Conservation (phyloP, 2,113 vertebrate genomes). For the Microtus pennsylvanicus region DNA sequence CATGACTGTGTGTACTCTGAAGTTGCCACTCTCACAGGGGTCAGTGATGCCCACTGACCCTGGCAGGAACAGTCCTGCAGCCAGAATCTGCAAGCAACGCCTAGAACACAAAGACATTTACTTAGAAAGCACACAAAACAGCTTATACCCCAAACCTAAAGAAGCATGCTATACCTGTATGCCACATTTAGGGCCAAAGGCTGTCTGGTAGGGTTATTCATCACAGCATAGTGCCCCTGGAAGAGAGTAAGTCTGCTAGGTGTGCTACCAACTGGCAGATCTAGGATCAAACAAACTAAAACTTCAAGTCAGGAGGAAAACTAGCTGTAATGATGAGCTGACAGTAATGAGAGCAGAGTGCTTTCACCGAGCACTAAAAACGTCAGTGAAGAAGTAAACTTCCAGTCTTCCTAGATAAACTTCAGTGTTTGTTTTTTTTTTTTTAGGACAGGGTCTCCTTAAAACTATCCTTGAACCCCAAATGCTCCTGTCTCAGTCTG, state of each 20-base stretch:
- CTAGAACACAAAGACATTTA: slow-evolving; percentile 73
- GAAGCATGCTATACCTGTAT: slow-evolving; percentile 90
- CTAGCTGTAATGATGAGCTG: background rate
- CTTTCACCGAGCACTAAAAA: background rate
- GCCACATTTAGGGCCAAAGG: slow-evolving; percentile 96
- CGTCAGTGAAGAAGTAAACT: background rate
- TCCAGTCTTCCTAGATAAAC: background rate
- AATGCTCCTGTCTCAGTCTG: background rate
- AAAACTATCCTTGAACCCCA: background rate
- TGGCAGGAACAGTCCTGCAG: slow-evolving; percentile 96
- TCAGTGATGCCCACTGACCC: slow-evolving; percentile 98
- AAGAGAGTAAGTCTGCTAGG: background rate
- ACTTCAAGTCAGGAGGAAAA: background rate
- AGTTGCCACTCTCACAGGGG: slow-evolving; percentile 97
- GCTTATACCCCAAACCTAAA: background rate
- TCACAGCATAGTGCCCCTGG: slow-evolving; percentile 97
- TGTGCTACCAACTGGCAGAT: background rate
- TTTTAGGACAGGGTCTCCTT: background rate
- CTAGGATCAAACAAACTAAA: slow-evolving; percentile 34
- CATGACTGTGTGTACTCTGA: slow-evolving; percentile 98
- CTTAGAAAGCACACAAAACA: rapidly evolving
- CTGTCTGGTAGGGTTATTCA: slow-evolving; percentile 98
- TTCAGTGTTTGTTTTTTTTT: background rate
- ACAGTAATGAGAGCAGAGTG: background rate
- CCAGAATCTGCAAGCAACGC: slow-evolving; percentile 98